phyloP scores from a whole-genome alignment of 1,140 invertebrate species.

The Eufriesea mexicana region DNA sequence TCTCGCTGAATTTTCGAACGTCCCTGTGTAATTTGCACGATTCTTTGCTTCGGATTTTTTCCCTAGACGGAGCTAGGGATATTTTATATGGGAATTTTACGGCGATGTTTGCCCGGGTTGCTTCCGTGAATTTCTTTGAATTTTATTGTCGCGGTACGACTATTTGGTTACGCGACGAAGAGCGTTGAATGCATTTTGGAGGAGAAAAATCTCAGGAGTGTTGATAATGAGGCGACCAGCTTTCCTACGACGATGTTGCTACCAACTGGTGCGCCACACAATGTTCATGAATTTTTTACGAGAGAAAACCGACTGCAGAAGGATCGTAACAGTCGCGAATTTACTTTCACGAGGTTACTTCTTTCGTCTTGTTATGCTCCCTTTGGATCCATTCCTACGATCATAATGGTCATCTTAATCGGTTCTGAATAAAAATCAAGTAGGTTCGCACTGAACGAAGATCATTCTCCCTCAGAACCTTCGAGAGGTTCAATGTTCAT shows the following conservation, averaged over 20 bases:
- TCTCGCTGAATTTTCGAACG: neutral
- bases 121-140: neutral
- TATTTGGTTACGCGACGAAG: neutral
- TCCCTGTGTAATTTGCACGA: neutral
- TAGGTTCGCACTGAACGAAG: neutral
- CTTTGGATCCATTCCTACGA: neutral
- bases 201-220: neutral
- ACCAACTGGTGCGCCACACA: neutral
- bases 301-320: neutral
- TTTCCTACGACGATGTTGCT: neutral
- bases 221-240: neutral
- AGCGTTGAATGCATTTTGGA: neutral
- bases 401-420: neutral
- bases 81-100: neutral
- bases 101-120: neutral
- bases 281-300: slow-evolving; percentile 30
- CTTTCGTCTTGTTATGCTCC: neutral
- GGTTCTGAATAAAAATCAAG: neutral
- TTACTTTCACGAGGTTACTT: neutral
- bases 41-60: neutral
- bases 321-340: neutral
- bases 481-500: no score
- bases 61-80: neutral
- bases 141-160: neutral
- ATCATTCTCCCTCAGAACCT: no score